phyloP scores from a whole-genome alignment of 2,113 vertebrate genomes.

The Girardinichthys multiradiatus region DNA sequence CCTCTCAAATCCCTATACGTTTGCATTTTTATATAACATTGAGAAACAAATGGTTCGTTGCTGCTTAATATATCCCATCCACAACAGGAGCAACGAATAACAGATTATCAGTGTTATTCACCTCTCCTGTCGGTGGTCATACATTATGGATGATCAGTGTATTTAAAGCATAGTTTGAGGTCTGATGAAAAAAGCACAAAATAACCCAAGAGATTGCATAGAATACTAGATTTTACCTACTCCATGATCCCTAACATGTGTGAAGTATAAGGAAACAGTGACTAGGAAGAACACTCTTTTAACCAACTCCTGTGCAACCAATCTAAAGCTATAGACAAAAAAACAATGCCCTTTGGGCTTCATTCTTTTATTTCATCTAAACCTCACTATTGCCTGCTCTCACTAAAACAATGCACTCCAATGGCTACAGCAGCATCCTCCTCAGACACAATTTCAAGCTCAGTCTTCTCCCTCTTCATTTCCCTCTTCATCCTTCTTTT shows the following conservation, averaged over 20 bases:
- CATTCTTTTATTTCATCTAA: constrained; percentile 17
- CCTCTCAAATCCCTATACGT: background rate
- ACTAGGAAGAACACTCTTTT: background rate
- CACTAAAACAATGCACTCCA: constrained; percentile 45
- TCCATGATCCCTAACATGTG: background rate
- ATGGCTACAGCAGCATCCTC: constrained; percentile 34
- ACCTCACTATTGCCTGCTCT: constrained; percentile 31
- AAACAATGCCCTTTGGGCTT: constrained; percentile 24
- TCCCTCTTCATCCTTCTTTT: constrained; percentile 28
- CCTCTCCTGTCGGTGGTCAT: background rate
- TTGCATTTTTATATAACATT: background rate
- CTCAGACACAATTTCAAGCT: constrained; percentile 28
- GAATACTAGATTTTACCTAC: background rate
- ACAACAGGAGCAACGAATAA: too few relatives aligned
- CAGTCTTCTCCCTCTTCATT: constrained; percentile 19
- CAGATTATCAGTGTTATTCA: too few relatives aligned
- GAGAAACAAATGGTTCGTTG: background rate
- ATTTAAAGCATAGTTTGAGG: background rate
- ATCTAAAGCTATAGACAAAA: constrained; percentile 14
- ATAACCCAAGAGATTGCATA: background rate
- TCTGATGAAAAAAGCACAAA: constrained; percentile 2
- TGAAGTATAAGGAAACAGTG: background rate
- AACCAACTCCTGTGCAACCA: background rate
- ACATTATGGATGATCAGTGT: background rate
- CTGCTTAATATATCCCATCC: background rate